Base-by-base conservation (phyloP, 2,797 vertebrate genomes). In the Scarus forsteni region DNA sequence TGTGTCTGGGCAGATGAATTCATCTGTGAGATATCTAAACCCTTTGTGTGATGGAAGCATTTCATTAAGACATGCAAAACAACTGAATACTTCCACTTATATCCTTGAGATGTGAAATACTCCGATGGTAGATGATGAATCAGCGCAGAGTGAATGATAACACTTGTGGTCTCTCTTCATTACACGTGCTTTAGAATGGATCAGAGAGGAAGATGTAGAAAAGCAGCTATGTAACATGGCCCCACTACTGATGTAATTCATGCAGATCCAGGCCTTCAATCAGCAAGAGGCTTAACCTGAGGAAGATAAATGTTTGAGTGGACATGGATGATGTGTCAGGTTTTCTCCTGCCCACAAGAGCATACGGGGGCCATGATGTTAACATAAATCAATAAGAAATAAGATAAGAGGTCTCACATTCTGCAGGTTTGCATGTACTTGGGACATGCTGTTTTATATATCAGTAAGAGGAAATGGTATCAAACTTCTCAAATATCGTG, bases 151-250 rank as follows among this genome's bases (percentile, higher is more conserved):
- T 73, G 76, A 73, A 76, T 74, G 81, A 74, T 79, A 77, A 64
- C 1, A 16, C 60, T 61, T 75, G 53, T 61, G 72, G 85, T 87
- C 40, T 78, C 54, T 62, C 78, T 66, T 83, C 70, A 87, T 80
- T 73, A 65, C 0, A 16, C 38, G 81, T 74, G 39, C 70, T 67
- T 67, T 63, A 60, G 60, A 69, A 66, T 15, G 53, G 27, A 70
- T 46, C 10, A 60, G 51, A 71, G 56, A 53, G 38, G 36, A 72
- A 64, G 77, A 84, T 60, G 44, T 38, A 34, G 38, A 72, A 81
- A 63, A 84, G 56, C 42, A 53, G 53, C 66, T 58, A 34, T 39
- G 40, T 35, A 61, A 55, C 51, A 46, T n/a, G 54, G 52, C 45
- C 18, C 18, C 60, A 50, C 14, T 40, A 48, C 49, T 48, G 53